Percentiles rank a stretch among this genome's conserved stretches.
Conservation (phyloP, 2,113 vertebrate genomes). For the Scartelaos histophorus region DNA sequence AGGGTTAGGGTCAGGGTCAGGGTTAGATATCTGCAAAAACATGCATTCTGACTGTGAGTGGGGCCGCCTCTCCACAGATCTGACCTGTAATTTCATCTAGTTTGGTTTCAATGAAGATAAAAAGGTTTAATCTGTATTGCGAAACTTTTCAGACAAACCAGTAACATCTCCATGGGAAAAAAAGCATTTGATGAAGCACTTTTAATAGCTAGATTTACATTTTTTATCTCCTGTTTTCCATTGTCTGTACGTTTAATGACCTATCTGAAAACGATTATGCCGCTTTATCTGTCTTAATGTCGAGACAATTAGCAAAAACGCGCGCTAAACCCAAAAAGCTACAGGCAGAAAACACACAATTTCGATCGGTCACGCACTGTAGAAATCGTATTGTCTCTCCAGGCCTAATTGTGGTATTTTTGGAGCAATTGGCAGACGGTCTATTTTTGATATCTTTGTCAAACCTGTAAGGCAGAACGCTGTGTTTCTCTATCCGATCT, state of each 20-base stretch:
- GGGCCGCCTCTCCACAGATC: too few species aligned
- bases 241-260: neutral
- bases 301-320: slow-evolving; percentile 30
- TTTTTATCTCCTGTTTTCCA: slow-evolving; percentile 1
- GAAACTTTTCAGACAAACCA: too few species aligned
- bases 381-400: slow-evolving; percentile 23
- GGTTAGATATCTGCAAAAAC: too few species aligned
- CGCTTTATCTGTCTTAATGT: slow-evolving; percentile 22
- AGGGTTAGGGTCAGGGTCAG: too few species aligned
- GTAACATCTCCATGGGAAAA: too few species aligned
- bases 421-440: slow-evolving; percentile 33
- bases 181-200: neutral
- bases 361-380: slow-evolving; percentile 34
- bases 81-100: too few species aligned
- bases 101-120: too few species aligned
- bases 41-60: too few species aligned
- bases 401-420: slow-evolving; percentile 52
- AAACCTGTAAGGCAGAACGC: slow-evolving; percentile 35
- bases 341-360: slow-evolving; percentile 19
- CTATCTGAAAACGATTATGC: slow-evolving; percentile 13
- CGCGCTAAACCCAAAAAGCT: slow-evolving; percentile 18
- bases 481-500: slow-evolving; percentile 41
- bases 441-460: slow-evolving; percentile 49
- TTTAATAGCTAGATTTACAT: too few species aligned
- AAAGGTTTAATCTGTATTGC: too few species aligned